These are phyloP conservation scores for Chloroceryle amazona DNA, from an alignment of 2,797 vertebrate species.

Conservation along the genomic window DNA sequence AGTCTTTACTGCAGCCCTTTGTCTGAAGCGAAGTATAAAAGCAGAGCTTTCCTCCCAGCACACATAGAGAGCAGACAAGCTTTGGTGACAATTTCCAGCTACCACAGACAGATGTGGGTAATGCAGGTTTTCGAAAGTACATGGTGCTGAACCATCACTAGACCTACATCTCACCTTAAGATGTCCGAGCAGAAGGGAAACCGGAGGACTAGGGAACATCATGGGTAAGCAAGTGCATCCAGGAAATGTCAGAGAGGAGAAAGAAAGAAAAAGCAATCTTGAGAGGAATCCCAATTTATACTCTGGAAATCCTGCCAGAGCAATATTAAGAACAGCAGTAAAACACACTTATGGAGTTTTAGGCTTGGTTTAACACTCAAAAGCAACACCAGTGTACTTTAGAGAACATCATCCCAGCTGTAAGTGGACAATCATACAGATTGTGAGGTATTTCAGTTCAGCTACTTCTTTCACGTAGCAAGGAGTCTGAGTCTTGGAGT, in stretches of 20 bases:
- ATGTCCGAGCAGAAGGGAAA: not conserved
- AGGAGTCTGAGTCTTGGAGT: not conserved
- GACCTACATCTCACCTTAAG: not conserved
- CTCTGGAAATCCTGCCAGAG: not conserved
- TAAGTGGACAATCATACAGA: not conserved
- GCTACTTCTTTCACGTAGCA: not conserved
- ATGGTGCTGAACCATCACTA: not conserved
- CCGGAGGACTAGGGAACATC: accelerated
- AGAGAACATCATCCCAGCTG: not conserved
- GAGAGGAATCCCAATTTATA: not conserved
- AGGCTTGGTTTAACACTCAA: not conserved
- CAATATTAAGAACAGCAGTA: not conserved
- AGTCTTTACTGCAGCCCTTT: not conserved
- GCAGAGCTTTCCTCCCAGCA: not conserved
- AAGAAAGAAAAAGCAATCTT: not conserved
- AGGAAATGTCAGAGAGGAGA: not conserved
- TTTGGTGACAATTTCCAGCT: not conserved
- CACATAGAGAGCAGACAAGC: not conserved
- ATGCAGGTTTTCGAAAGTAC: not conserved
- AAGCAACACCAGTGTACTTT: not conserved
- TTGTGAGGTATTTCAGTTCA: not conserved
- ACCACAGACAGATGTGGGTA: not conserved
- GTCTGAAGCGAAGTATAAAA: not conserved
- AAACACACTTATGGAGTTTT: not conserved
- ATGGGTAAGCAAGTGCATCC: not conserved